Evolutionary conservation across 92 coral and sea anemone genomes (phyloP).

Genomic region (Pocillopora grandis): DNA sequence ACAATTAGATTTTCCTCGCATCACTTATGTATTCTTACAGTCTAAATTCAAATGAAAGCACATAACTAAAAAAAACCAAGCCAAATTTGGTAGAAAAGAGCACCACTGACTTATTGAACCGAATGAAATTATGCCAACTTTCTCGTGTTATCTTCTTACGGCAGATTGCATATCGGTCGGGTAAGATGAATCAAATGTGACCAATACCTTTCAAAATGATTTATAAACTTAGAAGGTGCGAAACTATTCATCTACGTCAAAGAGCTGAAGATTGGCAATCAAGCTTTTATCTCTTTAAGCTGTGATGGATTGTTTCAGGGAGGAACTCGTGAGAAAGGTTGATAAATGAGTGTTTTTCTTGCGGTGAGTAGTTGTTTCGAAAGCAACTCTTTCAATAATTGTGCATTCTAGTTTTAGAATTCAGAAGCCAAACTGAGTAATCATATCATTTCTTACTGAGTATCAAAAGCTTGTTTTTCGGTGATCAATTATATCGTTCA

Average conservation of each 20-base stretch:
- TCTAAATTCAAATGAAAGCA: not conserved
- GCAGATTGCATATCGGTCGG: constrained; percentile 14
- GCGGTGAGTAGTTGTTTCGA: not conserved
- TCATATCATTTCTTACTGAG: not conserved
- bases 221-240: constrained; percentile 78
- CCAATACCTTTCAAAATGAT: constrained; percentile 79
- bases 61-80: not conserved
- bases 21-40: not conserved
- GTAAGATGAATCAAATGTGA: not conserved
- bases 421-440: not conserved
- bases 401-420: not conserved
- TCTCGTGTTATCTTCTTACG: constrained; percentile 22
- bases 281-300: constrained; percentile 34
- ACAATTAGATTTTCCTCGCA: not conserved
- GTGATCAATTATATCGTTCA: no score
- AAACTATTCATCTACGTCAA: constrained; percentile 66
- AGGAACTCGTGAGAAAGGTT: constrained; percentile 57
- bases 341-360: constrained; percentile 8
- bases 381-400: not conserved
- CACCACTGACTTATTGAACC: not conserved
- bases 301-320: constrained; percentile 39
- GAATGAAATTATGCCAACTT: constrained; percentile 11
- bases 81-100: not conserved
- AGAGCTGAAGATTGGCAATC: constrained; percentile 44
- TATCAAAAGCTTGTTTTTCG: not conserved